A percentile compares a stretch with the other conserved stretches of the same genome.
phyloP scores from a whole-genome alignment of 2,113 vertebrate genomes.

The Peucedramus taeniatus region DNA sequence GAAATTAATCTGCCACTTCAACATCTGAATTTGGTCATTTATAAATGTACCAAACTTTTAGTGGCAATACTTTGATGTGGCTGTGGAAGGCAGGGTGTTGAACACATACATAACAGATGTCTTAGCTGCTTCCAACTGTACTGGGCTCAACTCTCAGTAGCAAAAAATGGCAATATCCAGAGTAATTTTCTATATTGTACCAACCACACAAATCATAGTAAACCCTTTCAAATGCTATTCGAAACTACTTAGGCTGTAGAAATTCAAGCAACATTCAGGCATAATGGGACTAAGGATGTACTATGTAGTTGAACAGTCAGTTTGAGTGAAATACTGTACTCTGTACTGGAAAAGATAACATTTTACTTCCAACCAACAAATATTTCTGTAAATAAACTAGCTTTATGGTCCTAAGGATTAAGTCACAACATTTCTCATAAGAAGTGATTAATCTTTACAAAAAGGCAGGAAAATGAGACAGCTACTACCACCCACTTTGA shows the following conservation, averaged over 20 bases:
- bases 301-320: neutral
- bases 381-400: slow-evolving; percentile 64
- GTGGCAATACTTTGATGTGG: neutral
- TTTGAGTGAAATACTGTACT: neutral
- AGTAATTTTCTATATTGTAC: neutral
- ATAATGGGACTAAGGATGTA: neutral
- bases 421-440: slow-evolving; percentile 73
- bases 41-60: neutral
- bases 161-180: neutral
- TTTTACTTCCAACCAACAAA: slow-evolving; percentile 48
- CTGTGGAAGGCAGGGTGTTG: neutral
- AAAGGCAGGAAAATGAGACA: slow-evolving; percentile 72
- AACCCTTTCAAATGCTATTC: neutral
- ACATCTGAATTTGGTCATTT: neutral
- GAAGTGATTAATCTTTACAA: slow-evolving; percentile 75
- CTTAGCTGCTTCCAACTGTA: neutral
- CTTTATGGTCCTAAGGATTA: slow-evolving; percentile 57
- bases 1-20: neutral
- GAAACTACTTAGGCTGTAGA: neutral
- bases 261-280: neutral
- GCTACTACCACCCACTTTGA: slow-evolving; percentile 69
- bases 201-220: neutral
- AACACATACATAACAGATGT: neutral
- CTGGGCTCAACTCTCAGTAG: neutral
- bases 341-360: slow-evolving; percentile 23